phyloP scores from a whole-genome alignment of 2,797 vertebrate species.

The Etheostoma nigrum region DNA sequence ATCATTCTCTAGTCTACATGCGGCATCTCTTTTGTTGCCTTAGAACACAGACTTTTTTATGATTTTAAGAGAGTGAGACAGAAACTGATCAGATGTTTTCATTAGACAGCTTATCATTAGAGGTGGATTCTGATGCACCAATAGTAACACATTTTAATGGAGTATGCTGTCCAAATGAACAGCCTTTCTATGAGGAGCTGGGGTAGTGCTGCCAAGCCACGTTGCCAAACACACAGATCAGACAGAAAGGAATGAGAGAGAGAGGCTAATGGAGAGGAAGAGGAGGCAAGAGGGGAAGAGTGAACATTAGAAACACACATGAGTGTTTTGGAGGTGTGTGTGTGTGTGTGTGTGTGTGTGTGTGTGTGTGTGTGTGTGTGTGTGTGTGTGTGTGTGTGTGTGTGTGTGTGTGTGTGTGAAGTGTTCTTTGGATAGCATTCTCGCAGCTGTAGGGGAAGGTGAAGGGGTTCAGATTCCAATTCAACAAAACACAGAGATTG shows the following conservation, averaged over 20 bases:
- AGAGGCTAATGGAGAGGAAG: slow-evolving; percentile 15
- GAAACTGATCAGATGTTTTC: slow-evolving; percentile 48
- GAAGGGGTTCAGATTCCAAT: slow-evolving; percentile 78
- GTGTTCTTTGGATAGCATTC: slow-evolving; percentile 64
- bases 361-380: slow-evolving; percentile 7
- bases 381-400: slow-evolving; percentile 11
- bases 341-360: slow-evolving; percentile 4
- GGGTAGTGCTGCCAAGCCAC: slow-evolving; percentile 55
- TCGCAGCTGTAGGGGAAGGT: slow-evolving; percentile 79
- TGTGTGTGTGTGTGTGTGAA: slow-evolving; percentile 8
- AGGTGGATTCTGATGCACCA: slow-evolving; percentile 18
- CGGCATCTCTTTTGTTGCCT: background rate
- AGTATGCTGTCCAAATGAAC: slow-evolving; percentile 58
- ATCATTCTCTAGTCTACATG: background rate
- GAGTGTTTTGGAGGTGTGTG: background rate
- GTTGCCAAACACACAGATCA: slow-evolving; percentile 61
- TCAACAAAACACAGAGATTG: slow-evolving; percentile 61
- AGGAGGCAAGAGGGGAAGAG: slow-evolving; percentile 34
- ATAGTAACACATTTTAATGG: slow-evolving; percentile 65
- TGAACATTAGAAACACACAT: slow-evolving; percentile 32
- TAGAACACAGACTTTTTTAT: slow-evolving; percentile 5
- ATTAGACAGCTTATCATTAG: slow-evolving; percentile 55
- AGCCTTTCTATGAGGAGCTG: slow-evolving; percentile 47
- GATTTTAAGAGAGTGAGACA: background rate
- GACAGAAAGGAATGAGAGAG: slow-evolving; percentile 20